A percentile compares a stretch with the other conserved stretches of the same genome.
These are phyloP conservation scores for Pipistrellus pygmaeus DNA, from an alignment of 2,797 vertebrate species.

Conservation along the genomic window DNA sequence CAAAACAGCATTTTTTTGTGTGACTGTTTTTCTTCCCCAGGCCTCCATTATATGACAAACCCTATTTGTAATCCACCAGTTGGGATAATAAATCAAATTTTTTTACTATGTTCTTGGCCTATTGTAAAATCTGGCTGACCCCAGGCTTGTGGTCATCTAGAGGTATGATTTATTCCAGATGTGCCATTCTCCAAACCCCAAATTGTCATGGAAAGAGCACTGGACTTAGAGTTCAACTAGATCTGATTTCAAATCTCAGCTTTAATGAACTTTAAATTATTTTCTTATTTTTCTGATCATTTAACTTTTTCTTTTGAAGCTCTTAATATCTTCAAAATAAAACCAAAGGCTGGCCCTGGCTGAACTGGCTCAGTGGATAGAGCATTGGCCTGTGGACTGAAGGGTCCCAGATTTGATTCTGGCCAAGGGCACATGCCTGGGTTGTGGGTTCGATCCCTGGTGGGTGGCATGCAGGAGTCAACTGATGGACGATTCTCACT, in stretches of 20 bases:
- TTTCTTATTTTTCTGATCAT: slow-evolving; percentile 45
- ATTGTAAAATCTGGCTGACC: slow-evolving; percentile 43
- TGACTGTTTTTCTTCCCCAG: not conserved
- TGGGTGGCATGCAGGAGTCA: too few species aligned
- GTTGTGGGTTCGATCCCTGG: too few species aligned
- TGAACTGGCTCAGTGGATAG: too few species aligned
- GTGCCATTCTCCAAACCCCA: slow-evolving; percentile 43
- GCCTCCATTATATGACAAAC: not conserved
- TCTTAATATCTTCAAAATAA: slow-evolving; percentile 55
- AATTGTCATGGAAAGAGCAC: not conserved
- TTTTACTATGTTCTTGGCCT: slow-evolving; percentile 51
- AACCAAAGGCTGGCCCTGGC: not conserved
- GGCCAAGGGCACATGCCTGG: too few species aligned
- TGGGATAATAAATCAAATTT: slow-evolving; percentile 55
- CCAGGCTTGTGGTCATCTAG: slow-evolving; percentile 8
- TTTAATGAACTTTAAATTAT: slow-evolving; percentile 53
- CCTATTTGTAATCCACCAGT: not conserved
- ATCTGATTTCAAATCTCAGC: not conserved
- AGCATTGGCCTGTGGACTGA: too few species aligned
- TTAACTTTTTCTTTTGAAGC: slow-evolving; percentile 57
- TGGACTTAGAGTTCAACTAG: slow-evolving; percentile 56
- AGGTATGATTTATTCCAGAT: slow-evolving; percentile 67
- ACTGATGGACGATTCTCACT: too few species aligned
- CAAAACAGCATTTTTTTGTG: not conserved
- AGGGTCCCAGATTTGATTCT: too few species aligned